A percentile compares a stretch with the other conserved stretches of the same genome.
Evolutionary conservation across 2,888 invertebrate genomes (phyloP).

Genomic region (Scrobipalpa atriplicella): DNA sequence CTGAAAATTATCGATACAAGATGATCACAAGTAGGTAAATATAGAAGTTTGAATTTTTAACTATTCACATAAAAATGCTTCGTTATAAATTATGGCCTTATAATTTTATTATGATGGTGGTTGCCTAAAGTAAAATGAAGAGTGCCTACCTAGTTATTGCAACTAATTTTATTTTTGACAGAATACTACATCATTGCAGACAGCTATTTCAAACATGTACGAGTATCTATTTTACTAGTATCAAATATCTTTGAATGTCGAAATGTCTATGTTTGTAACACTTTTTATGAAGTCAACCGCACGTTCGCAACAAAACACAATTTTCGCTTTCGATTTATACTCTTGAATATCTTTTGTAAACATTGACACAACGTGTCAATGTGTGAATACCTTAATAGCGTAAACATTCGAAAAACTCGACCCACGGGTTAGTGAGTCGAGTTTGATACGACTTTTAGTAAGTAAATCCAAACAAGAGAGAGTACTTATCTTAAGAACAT

Average conservation of each 20-base stretch:
- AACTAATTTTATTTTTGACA: no score
- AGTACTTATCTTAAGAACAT: no score
- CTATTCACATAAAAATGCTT: no score
- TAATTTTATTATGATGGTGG: no score
- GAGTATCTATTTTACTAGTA: background rate
- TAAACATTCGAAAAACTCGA: slow-evolving; percentile 47
- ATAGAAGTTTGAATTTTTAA: no score
- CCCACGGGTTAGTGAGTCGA: slow-evolving; percentile 67
- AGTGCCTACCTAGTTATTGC: no score
- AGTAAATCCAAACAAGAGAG: slow-evolving; percentile 1
- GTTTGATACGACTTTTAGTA: slow-evolving; percentile 37
- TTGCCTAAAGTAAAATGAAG: no score
- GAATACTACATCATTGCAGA: no score
- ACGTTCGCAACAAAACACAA: slow-evolving; percentile 33
- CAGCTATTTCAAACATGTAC: no score
- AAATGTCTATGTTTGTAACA: slow-evolving; percentile 12
- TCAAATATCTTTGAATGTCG: background rate
- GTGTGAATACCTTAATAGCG: slow-evolving; percentile 50
- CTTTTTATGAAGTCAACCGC: background rate
- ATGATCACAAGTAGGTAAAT: no score
- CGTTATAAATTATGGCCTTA: no score
- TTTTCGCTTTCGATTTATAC: slow-evolving; percentile 19
- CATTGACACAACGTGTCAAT: slow-evolving; percentile 61
- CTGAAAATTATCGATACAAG: no score
- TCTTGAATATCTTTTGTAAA: slow-evolving; percentile 56